These are phyloP conservation scores for Polypedilum pembai DNA, from an alignment of 1,140 invertebrate genomes.

Conservation along the genomic window DNA sequence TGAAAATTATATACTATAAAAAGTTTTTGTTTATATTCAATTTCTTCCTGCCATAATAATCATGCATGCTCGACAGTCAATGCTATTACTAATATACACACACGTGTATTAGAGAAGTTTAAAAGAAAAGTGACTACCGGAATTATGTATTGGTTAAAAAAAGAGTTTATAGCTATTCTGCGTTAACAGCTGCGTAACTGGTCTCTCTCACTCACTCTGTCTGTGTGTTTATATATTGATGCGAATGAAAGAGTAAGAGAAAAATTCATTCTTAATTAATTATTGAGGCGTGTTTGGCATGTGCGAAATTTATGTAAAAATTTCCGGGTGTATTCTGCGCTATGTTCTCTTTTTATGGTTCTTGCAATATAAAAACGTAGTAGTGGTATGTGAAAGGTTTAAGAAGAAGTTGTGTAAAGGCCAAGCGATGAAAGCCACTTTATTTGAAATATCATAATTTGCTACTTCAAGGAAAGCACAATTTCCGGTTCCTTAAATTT, in stretches of 20 bases:
- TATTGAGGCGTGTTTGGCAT: slow-evolving; percentile 27
- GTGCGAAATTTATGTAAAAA: slow-evolving; percentile 27
- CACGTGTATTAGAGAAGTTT: too few species aligned
- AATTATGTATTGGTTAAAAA: not conserved
- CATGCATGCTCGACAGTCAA: not conserved
- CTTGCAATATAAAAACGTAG: not conserved
- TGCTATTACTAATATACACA: too few species aligned
- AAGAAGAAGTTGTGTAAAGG: not conserved
- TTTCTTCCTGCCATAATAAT: slow-evolving; percentile 10
- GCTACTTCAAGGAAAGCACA: slow-evolving; percentile 3
- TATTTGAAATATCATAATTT: not conserved
- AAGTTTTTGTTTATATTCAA: not conserved
- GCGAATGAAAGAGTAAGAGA: not conserved
- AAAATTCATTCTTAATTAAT: slow-evolving; percentile 21
- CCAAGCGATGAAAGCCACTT: too few species aligned
- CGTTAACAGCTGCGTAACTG: slow-evolving; percentile 15
- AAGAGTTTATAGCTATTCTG: not conserved
- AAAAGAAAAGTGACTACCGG: not conserved
- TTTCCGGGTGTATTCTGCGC: slow-evolving; percentile 25
- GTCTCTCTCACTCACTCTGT: not conserved
- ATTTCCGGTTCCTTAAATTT: slow-evolving; percentile 11
- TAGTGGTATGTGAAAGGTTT: not conserved
- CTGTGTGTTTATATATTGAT: not conserved
- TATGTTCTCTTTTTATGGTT: not conserved
- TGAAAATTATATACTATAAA: slow-evolving; percentile 4